Evolutionary conservation across 2,113 vertebrate species (phyloP), one percentile per base, ranked within the genome.

Genomic region (Turdus rufiventris): DNA sequence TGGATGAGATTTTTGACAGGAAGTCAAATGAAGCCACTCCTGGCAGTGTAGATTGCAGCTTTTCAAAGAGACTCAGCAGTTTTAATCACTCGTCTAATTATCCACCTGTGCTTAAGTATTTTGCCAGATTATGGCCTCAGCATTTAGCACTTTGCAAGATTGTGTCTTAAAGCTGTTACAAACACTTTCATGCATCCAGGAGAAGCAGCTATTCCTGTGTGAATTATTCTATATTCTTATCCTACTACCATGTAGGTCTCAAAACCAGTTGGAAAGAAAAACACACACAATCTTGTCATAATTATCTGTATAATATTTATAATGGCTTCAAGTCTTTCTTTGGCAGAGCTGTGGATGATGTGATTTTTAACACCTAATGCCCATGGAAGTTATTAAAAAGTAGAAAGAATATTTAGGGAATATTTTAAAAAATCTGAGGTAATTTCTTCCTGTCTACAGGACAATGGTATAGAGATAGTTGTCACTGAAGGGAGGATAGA

Each of bases 41-140:
- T 90, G 89, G 42, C 2, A 4, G 60, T 48, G 67, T 70, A 94
- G 91, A 94, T 88, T 96, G 71, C 68, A 92, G 88, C 65, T 89
- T 95, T 96, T 90, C 88, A 93, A 95, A 85, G 67, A 94, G 56
- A 83, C 89, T 80, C 81, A 80, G 85, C 50, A 92, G 87, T 85
- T 94, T 90, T 88, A 96, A 96, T 96, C 93, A 72, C 85, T 80
- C 61, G 50, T 74, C 75, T 92, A 94, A 95, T 95, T 96, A 90
- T 79, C 66, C 70, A 94, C 4, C 3, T 93, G 63, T 78, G 84
- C 57, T 90, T 53, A 42, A 93, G 42, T 67, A 80, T 84, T 85
- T 74, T 90, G 47, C 40, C 45, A 88, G 82, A 93, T 74, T 87
- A 91, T 18, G 56, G 85, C 47, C 75, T 91, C 47, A 56, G 56